Base-by-base conservation (phyloP, 2,888 invertebrate species). In the Cremastinae sp. region DNA sequence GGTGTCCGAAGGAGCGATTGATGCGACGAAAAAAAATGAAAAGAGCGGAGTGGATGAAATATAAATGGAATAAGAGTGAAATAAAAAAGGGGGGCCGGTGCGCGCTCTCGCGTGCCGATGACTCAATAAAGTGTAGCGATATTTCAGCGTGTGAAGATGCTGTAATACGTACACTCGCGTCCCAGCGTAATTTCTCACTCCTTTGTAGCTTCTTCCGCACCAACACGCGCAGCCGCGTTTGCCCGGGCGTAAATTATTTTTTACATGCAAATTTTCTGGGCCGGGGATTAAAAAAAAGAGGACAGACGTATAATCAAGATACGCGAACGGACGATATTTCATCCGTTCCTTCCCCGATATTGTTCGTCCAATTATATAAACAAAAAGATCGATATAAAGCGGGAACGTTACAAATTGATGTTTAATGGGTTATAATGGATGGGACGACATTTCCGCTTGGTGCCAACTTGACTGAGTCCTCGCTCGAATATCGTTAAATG, bases 31-130 rank as follows among this genome's bases (percentile, higher is more conserved):
- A 28, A 28, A 28, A 36, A 36, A 16, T 41, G 14, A 18, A 28
- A 65, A 41, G 64, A 66, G 54, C 43, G 53, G 28, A 66, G 28
- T 28, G 28, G 2, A 28, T 28, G 28, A 5, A 28, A 28, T 3
- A 28, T 28, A 28, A 28, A 28, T 28, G 28, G 5, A 5, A 28
- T 28, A 5, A 28, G 28, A 28, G 28, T 75, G 62, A 75, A 64
- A 68, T 69, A 72, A 64, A 72, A 75, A 62, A 66, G 66, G 61
- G 53, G 59, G 47, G 53, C 51, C 5, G 20, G n/a, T 43, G 66
- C 64, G 66, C 64, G 73, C 72, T 53, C 64, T 75, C 71, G 71
- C 75, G 71, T 75, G 76, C 72, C 76, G 73, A 76, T 76, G 76
- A 76, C 76, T 76, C 76, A 76, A 76, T 75, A 75, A 75, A 72